These are phyloP conservation scores for Brachionus sp. DNA, from an alignment of 1,140 invertebrate genomes.

Conservation along the genomic window DNA sequence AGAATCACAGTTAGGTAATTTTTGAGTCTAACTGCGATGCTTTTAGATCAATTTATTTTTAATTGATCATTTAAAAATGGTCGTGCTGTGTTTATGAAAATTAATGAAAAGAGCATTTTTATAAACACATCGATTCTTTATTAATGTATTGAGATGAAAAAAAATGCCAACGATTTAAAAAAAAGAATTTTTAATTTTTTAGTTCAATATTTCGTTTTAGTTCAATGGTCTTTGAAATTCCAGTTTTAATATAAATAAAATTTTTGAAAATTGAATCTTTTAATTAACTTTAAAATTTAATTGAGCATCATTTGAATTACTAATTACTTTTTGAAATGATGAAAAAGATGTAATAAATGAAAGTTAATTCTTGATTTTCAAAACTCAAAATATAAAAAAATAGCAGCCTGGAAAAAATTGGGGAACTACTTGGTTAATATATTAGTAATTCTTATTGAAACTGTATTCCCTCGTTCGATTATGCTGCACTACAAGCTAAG, in stretches of 20 bases:
- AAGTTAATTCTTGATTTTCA: no score
- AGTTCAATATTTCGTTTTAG: constrained; percentile 25
- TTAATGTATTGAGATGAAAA: constrained; percentile 28
- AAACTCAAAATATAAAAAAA: no score
- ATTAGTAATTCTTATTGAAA: no score
- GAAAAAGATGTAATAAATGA: no score
- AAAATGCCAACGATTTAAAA: background rate
- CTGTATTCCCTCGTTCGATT: no score
- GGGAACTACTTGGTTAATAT: no score
- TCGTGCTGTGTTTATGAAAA: constrained; percentile 46
- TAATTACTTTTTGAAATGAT: no score
- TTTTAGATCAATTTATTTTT: background rate
- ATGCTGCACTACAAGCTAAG: no score
- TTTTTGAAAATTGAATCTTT: background rate
- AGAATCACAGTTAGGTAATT: constrained; percentile 27
- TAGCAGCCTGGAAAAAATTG: no score
- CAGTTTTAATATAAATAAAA: background rate
- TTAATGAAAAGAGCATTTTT: constrained; percentile 46
- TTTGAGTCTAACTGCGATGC: background rate
- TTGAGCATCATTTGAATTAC: no score
- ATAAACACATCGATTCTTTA: constrained; percentile 46
- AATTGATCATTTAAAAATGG: background rate
- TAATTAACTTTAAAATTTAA: no score
- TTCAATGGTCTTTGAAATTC: constrained; percentile 36
- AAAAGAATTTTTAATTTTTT: background rate